A percentile compares a stretch with the other conserved stretches of the same genome.
Evolutionary conservation across 1,140 invertebrate species (phyloP).

Genomic region (Tetramorium simillimum): DNA sequence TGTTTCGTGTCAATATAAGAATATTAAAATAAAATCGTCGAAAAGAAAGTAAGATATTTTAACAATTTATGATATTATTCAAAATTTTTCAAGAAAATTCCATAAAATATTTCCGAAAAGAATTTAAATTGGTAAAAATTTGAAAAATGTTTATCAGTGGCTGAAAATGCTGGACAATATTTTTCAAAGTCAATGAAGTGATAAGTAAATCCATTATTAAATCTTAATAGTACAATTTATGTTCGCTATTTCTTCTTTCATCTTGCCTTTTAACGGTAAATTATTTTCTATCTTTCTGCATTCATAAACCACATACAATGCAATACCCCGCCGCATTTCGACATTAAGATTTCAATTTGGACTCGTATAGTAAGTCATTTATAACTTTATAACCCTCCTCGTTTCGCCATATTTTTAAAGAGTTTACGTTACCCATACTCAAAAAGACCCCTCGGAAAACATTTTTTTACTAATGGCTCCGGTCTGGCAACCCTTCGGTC

Average conservation of each 20-base stretch:
- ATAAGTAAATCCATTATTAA: background rate
- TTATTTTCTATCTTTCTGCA: background rate
- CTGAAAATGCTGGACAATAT: background rate
- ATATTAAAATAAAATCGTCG: background rate
- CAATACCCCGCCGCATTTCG: conserved; percentile 72
- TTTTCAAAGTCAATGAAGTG: background rate
- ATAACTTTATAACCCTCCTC: conserved; percentile 65
- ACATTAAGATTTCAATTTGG: conserved; percentile 75
- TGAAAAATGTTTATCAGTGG: too few species aligned
- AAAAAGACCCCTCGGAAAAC: conserved; percentile 76
- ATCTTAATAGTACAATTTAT: background rate
- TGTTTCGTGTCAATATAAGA: background rate
- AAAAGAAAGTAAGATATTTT: background rate
- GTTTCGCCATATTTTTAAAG: conserved; percentile 58
- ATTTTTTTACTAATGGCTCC: conserved; percentile 81
- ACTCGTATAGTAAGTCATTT: conserved; percentile 74
- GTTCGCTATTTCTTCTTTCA: background rate
- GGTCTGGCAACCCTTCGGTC: conserved; percentile 69
- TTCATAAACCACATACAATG: background rate
- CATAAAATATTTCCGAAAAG: background rate
- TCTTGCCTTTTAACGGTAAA: background rate
- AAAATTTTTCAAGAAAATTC: background rate
- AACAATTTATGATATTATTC: background rate
- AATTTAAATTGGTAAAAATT: background rate
- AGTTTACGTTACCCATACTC: conserved; percentile 63